Evolutionary conservation across 2,113 vertebrate species (phyloP).

Genomic region (Canis aureus): DNA sequence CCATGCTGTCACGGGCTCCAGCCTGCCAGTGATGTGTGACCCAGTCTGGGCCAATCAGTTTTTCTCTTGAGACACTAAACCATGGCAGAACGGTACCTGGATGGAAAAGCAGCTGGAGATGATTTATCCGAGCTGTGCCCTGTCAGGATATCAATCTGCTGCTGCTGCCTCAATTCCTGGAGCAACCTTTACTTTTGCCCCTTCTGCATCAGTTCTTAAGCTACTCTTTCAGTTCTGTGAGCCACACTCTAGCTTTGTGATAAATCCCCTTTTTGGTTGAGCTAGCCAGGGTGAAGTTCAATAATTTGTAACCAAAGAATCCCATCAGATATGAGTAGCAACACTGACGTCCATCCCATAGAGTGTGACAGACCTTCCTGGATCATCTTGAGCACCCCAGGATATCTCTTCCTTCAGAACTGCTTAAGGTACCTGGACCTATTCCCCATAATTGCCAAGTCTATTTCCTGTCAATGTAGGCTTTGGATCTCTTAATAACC

Average conservation of each 20-base stretch:
- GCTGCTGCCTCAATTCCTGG: neutral
- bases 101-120: neutral
- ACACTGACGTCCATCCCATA: neutral
- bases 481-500: constrained; percentile 4
- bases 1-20: neutral
- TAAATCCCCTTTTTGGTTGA: constrained; percentile 14
- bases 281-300: neutral
- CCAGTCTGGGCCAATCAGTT: neutral
- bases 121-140: neutral
- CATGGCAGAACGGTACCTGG: neutral
- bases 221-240: constrained; percentile 37
- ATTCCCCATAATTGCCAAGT: neutral
- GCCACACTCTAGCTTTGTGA: neutral
- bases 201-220: neutral
- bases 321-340: neutral
- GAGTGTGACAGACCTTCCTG: neutral
- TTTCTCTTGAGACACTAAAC: neutral
- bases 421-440: neutral
- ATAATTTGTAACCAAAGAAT: neutral
- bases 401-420: neutral
- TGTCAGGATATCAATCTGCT: neutral
- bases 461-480: constrained; percentile 3
- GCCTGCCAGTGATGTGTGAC: neutral
- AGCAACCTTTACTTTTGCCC: neutral
- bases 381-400: neutral